Evolutionary conservation across 2,888 invertebrate genomes (phyloP), one percentile per base, ranked within the genome.

Genomic region (Sinhomidia bicolor): DNA sequence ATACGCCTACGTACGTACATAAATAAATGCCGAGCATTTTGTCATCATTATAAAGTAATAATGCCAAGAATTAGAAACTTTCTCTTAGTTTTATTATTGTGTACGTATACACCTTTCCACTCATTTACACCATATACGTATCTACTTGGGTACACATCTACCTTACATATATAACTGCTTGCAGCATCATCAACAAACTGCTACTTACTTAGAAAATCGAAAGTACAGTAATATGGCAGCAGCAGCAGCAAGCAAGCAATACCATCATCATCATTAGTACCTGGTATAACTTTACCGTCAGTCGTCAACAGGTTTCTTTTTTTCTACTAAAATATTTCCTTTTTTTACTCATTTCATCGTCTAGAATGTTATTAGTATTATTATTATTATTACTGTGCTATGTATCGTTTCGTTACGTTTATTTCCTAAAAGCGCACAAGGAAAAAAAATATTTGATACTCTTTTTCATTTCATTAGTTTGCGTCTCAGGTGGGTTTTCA

Each of bases 401-500:
- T 65, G 12, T 65, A 47, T 26, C 51, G 17, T 36, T 47, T 47
- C 17, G 29, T 29, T 29, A n/a, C 54, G 23, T 9, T n/a, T 78
- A 17, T 57, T 78, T 57, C 12, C 32, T 57, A 20, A 57, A 57
- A 29, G 78, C 78, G 54, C 32, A 6, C n/a, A 80, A 36, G 36
- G 7, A 36, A 36, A 36, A 81, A 86, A 81, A 71, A 80, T 71
- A 80, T 65, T 71, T 80, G 44, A 44, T 85, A 41, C 60, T 78
- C 74, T 76, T 41, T 76, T 65, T 78, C 85, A 85, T 85, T 85
- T 79, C 85, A 79, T 85, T 78, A 78, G 54, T 85, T 80, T 51
- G 65, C 44, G 86, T 86, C 86, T 86, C 86, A 86, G 86, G 86
- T 86, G 80, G 86, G 60, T 86, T 86, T 29, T 78, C 57, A 78